These are phyloP conservation scores for Nesogale talazaci DNA, from an alignment of 2,113 vertebrate species.

Conservation along the genomic window DNA sequence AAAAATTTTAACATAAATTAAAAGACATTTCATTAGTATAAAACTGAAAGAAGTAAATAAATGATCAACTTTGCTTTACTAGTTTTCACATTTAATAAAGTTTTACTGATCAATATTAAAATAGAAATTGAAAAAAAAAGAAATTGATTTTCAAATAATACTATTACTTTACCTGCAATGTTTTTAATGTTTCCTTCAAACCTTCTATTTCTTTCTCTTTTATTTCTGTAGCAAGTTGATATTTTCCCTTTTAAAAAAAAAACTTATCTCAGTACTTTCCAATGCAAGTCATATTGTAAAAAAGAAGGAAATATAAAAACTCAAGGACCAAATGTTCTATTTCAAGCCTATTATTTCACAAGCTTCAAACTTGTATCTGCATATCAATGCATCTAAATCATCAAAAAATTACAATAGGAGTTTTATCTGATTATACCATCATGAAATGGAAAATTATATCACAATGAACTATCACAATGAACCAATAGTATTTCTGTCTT, in stretches of 20 bases:
- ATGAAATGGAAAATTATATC: conserved; percentile 49
- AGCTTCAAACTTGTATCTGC: conserved; percentile 31
- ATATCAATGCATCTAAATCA: conserved; percentile 53
- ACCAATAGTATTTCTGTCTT: conserved; percentile 21
- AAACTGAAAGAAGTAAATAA: neutral
- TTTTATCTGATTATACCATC: conserved; percentile 5
- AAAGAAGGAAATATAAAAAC: conserved; percentile 32
- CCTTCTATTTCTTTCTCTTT: conserved; percentile 96
- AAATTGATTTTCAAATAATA: conserved; percentile 47
- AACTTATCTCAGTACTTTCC: conserved; percentile 73
- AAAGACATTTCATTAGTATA: neutral
- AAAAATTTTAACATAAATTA: neutral
- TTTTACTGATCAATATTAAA: conserved; percentile 49
- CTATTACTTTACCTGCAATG: conserved; percentile 91
- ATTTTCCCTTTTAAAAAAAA: conserved; percentile 91
- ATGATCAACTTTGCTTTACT: conserved; percentile 46
- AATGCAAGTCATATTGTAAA: conserved; percentile 56
- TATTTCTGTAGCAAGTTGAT: conserved; percentile 90
- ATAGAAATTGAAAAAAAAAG: conserved; percentile 49
- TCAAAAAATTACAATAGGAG: neutral
- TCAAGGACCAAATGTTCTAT: conserved; percentile 63
- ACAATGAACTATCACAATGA: neutral
- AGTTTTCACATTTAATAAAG: conserved; percentile 2
- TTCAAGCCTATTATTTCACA: conserved; percentile 38
- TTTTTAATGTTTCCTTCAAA: conserved; percentile 94